Evolutionary conservation across 2,113 vertebrate genomes (phyloP), one percentile per base, ranked within the genome.

Genomic region (Xyliphius kryptos): DNA sequence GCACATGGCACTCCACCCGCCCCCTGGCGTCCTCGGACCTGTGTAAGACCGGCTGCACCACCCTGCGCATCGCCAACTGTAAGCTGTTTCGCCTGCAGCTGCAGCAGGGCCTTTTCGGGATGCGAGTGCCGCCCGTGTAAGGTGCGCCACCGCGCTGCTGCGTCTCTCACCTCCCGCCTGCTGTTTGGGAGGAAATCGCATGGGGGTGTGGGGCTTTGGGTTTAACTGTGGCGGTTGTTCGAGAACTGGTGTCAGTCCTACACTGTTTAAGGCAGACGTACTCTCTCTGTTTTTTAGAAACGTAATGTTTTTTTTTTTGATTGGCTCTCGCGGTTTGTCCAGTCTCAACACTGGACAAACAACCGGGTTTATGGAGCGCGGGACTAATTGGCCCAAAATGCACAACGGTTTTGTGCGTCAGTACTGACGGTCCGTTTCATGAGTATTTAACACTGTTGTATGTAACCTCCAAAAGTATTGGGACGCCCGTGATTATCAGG

Each of bases 41-140:
- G 6, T 94, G 92, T 19, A 92, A 92, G 38, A 96, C 93, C 0
- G 86, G 88, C 57, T 99, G 95, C 0, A 88, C 92, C 0, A 84
- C 92, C 9, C 75, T 98, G 66, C 92, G 94, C 1, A 91, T 98
- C 9, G 93, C 96, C 38, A 99, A 98, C 83, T 99, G 96, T 79
- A 92, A 94, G 32, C 93, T 98, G 52, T 99, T 99, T 72, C 91
- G 91, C 2, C 90, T 98, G 59, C 94, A 98, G 83, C 86, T 96
- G 16, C 89, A 90, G 32, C 96, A 98, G 78, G 96, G 95, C 1
- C 64, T 97, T 43, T 97, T 99, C 81, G 88, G 89, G 32, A 91
- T 97, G 67, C 77, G 92, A 0, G 80, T 95, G 0, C 86, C 85
- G 20, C 88, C 88, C 0, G 88, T 85, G 0, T 86, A 87, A 87